Conservation (phyloP, 2,797 vertebrate species). For the Sebastes steindachneri region DNA sequence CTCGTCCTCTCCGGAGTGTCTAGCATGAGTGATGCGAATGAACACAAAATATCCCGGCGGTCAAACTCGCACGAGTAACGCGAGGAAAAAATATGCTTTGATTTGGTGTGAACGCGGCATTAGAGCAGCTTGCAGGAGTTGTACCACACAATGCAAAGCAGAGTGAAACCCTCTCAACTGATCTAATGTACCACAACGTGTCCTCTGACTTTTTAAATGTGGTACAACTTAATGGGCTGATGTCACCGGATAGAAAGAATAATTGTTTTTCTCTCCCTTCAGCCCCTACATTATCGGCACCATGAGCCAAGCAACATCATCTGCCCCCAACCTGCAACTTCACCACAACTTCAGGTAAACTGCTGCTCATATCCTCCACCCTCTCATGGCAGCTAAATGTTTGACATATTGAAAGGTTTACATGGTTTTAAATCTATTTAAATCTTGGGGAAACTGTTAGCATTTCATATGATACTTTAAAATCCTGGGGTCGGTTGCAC, state of each 20-base stretch:
- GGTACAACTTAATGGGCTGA: neutral
- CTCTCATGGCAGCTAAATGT: neutral
- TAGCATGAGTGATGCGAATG: too few species aligned
- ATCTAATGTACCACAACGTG: neutral
- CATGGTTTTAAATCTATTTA: neutral
- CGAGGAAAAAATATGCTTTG: too few species aligned
- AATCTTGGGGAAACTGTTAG: neutral
- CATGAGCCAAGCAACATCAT: slow-evolving; percentile 99
- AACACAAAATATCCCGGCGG: too few species aligned
- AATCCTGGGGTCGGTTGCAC: neutral
- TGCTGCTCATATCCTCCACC: neutral
- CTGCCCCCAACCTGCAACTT: slow-evolving; percentile 96
- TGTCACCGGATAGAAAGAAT: neutral
- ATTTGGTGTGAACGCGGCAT: too few species aligned
- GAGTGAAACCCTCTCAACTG: neutral
- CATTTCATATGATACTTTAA: too few species aligned
- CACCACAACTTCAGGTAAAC: slow-evolving; percentile 97
- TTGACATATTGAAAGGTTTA: neutral
- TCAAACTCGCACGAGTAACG: too few species aligned
- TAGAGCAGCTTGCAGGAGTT: neutral
- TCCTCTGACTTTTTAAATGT: neutral
- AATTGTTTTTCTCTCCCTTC: slow-evolving; percentile 19
- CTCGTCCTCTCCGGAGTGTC: too few species aligned
- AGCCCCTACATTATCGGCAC: slow-evolving; percentile 98
- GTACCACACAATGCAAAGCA: neutral